Evolutionary conservation across 2,797 vertebrate genomes (phyloP).

Genomic region (Adelosebastes latens): DNA sequence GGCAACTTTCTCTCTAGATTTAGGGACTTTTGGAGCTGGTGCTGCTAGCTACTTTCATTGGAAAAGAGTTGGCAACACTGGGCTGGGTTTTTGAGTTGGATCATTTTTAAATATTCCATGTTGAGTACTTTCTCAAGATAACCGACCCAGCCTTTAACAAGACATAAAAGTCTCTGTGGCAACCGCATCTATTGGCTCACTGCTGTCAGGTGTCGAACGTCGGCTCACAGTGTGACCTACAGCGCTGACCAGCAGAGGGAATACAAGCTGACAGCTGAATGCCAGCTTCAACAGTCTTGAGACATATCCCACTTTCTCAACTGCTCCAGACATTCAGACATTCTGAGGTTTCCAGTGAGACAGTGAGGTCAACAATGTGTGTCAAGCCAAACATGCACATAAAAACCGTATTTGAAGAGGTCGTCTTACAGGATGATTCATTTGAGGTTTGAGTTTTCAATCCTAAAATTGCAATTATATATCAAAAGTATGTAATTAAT

Average conservation of each 20-base stretch:
- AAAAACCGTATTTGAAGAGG: background rate
- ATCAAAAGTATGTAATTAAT: background rate
- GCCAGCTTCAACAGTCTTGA: background rate
- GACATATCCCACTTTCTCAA: background rate
- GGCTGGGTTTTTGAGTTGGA: no score
- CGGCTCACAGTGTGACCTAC: background rate
- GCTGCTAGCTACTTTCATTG: accelerated
- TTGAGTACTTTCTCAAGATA: no score
- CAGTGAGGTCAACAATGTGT: background rate
- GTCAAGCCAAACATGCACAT: background rate
- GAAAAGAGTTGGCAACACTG: no score
- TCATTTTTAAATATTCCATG: no score
- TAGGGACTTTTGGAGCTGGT: no score
- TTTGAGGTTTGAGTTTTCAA: background rate
- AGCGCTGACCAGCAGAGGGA: background rate
- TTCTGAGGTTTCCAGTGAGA: background rate
- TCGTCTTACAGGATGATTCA: background rate
- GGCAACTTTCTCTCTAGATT: no score
- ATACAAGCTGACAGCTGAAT: conserved; percentile 33
- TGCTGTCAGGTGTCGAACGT: background rate
- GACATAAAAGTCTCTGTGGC: accelerated
- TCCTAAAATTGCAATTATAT: background rate
- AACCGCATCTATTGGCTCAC: background rate
- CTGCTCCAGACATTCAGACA: background rate
- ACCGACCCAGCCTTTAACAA: background rate